Evolutionary conservation across 2,797 vertebrate genomes (phyloP).

Genomic region (Pseudochirops cupreus): DNA sequence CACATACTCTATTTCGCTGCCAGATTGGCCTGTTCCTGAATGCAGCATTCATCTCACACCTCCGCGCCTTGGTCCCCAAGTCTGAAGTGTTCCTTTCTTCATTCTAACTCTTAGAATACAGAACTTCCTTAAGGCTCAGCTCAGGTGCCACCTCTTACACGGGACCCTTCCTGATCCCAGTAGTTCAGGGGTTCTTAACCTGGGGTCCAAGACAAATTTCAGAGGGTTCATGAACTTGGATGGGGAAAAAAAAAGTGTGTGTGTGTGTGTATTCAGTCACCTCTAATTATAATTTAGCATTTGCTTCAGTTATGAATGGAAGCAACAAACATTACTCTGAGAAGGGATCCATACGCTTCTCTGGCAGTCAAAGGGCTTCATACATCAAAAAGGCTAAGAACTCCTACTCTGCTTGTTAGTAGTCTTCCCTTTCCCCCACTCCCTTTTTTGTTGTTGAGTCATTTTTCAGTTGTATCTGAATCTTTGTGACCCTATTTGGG

Average conservation of each 20-base stretch:
- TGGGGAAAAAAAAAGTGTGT: not conserved
- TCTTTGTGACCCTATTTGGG: no score
- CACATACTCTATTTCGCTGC: not conserved
- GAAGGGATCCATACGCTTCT: not conserved
- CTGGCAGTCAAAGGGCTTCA: not conserved
- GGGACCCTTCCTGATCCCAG: not conserved
- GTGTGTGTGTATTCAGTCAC: not conserved
- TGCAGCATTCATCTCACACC: not conserved
- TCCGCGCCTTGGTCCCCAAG: not conserved
- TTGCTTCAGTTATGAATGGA: not conserved
- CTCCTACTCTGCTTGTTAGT: not conserved
- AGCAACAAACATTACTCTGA: not conserved
- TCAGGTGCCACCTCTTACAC: not conserved
- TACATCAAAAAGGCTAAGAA: not conserved
- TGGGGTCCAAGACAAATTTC: not conserved
- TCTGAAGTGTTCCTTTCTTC: not conserved
- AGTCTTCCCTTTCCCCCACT: not conserved
- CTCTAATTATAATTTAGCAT: not conserved
- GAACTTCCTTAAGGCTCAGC: not conserved
- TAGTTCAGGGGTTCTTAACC: not conserved
- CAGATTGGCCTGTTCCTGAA: not conserved
- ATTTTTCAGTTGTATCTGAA: no score
- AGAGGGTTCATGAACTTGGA: not conserved
- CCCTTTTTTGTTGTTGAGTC: no score
- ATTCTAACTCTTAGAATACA: not conserved